These are phyloP conservation scores for Centropus bengalensis DNA, from an alignment of 2,113 vertebrate genomes.

Conservation along the genomic window DNA sequence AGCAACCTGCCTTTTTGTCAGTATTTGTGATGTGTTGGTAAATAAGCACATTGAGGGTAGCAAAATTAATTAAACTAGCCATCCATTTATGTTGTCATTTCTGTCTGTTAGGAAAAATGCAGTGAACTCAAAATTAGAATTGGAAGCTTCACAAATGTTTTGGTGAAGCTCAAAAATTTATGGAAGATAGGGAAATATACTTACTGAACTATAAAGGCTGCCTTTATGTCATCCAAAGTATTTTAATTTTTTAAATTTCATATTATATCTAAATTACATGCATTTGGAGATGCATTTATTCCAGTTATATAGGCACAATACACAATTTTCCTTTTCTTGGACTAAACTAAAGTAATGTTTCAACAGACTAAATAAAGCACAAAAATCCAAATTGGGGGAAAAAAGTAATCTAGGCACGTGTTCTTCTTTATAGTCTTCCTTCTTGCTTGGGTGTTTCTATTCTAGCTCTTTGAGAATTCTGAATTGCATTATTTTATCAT, in stretches of 20 bases:
- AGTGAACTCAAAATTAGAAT: neutral
- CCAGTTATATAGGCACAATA: neutral
- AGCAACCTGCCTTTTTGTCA: neutral
- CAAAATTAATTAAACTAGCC: neutral
- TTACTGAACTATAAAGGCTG: neutral
- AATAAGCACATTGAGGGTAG: neutral
- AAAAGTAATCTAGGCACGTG: neutral
- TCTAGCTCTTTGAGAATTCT: neutral
- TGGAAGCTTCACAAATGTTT: neutral
- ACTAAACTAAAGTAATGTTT: neutral
- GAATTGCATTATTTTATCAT: conserved; percentile 43
- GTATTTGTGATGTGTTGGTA: neutral
- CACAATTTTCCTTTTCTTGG: neutral
- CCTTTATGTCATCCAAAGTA: neutral
- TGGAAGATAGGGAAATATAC: neutral
- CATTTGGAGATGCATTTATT: neutral
- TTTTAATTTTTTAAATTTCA: neutral
- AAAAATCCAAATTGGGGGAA: neutral
- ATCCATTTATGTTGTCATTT: neutral
- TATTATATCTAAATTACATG: neutral
- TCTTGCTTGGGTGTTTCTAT: neutral
- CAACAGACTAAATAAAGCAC: neutral
- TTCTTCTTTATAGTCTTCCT: neutral
- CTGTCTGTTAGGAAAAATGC: neutral
- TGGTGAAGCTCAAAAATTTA: neutral